Percentiles rank a stretch among this genome's conserved stretches.
These are phyloP conservation scores for Montipora foliosa DNA, from an alignment of 64 coral and sea anemone genomes.

Conservation along the genomic window DNA sequence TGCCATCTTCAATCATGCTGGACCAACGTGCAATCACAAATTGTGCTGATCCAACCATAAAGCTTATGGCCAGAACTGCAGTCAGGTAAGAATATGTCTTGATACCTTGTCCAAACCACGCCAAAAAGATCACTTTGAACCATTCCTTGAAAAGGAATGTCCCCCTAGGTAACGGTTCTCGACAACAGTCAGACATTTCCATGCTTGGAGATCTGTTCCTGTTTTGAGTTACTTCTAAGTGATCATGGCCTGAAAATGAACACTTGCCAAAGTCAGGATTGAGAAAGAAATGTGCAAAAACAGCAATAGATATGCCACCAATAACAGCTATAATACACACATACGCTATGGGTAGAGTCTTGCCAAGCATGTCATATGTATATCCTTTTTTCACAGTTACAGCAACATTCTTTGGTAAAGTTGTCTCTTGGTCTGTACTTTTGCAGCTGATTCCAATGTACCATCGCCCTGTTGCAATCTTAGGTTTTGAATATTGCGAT, in stretches of 20 bases:
- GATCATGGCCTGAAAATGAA: neutral
- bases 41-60: conserved; percentile 89
- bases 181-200: conserved; percentile 40
- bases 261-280: conserved; percentile 91
- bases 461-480: conserved; percentile 76
- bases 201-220: conserved; percentile 12
- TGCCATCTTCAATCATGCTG: conserved; percentile 76
- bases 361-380: conserved; percentile 61
- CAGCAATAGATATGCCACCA: conserved; percentile 68
- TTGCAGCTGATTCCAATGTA: conserved; percentile 82
- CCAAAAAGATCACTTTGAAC: conserved; percentile 59
- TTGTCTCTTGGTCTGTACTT: neutral
- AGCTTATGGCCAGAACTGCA: conserved; percentile 77
- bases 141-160: conserved; percentile 62
- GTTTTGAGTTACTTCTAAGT: conserved; percentile 1
- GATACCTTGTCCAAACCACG: conserved; percentile 83
- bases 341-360: conserved; percentile 65
- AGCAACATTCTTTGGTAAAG: conserved; percentile 27
- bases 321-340: conserved; percentile 69
- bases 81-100: conserved; percentile 90
- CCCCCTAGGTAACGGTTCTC: conserved; percentile 56
- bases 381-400: conserved; percentile 55
- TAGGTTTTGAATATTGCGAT: conserved; percentile 83
- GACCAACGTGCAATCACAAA: conserved; percentile 94
- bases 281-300: conserved; percentile 83